Percentiles rank a stretch among this genome's conserved stretches.
phyloP scores from a whole-genome alignment of 2,113 vertebrate genomes.

The Antechinus stuartii region DNA sequence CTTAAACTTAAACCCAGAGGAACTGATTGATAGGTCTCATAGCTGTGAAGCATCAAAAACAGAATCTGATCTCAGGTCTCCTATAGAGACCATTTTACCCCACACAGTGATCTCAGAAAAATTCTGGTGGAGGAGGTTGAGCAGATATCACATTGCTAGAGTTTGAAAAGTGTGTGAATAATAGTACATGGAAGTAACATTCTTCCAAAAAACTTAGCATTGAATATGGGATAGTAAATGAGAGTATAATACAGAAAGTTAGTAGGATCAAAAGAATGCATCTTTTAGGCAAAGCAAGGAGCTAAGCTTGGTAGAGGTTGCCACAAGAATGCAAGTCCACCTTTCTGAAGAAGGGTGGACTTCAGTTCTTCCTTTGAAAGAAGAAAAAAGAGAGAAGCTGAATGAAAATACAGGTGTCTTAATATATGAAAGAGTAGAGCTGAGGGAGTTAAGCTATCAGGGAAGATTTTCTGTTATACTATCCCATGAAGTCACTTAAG shows the following conservation, averaged over 20 bases:
- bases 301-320: not conserved
- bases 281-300: not conserved
- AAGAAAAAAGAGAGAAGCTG: not conserved
- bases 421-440: not conserved
- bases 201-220: not conserved
- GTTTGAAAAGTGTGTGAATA: not conserved
- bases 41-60: not conserved
- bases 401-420: not conserved
- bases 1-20: not conserved
- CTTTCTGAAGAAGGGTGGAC: not conserved
- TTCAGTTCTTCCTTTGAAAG: not conserved
- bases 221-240: not conserved
- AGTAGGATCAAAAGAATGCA: not conserved
- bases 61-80: not conserved
- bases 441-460: not conserved
- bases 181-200: not conserved
- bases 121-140: not conserved
- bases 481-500: not conserved
- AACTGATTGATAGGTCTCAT: not conserved
- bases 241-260: not conserved
- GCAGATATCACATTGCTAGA: not conserved
- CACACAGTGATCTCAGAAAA: not conserved
- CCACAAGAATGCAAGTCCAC: not conserved
- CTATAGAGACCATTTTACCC: not conserved
- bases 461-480: not conserved